These are phyloP conservation scores for Adineta ricciae DNA, from an alignment of 2,888 invertebrate species.

Conservation along the genomic window DNA sequence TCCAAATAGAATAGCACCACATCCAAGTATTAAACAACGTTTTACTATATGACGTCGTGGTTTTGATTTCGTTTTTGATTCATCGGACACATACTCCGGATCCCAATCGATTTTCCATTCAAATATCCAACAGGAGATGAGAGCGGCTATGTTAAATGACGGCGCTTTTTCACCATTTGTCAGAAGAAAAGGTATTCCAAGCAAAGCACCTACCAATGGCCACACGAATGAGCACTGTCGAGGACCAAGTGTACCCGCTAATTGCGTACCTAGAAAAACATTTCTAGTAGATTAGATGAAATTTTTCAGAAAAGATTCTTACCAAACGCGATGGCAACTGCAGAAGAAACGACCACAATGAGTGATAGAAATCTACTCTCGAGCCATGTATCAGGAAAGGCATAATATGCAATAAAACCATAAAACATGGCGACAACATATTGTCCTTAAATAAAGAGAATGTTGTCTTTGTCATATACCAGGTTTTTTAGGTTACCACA, in stretches of 20 bases:
- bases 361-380: slow-evolving; percentile 34
- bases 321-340: slow-evolving; percentile 59
- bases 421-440: background rate
- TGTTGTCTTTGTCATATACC: background rate
- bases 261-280: slow-evolving; percentile 66
- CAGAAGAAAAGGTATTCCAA: slow-evolving; percentile 59
- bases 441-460: slow-evolving; percentile 36
- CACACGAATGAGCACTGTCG: slow-evolving; percentile 65
- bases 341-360: slow-evolving; percentile 51
- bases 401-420: slow-evolving; percentile 29
- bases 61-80: slow-evolving; percentile 56
- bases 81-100: slow-evolving; percentile 38
- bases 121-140: slow-evolving; percentile 53
- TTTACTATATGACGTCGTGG: slow-evolving; percentile 51
- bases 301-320: background rate
- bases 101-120: slow-evolving; percentile 54
- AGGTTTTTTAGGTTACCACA: background rate
- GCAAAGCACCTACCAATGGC: slow-evolving; percentile 63
- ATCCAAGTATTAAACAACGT: slow-evolving; percentile 16
- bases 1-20: slow-evolving; percentile 22
- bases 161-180: slow-evolving; percentile 34
- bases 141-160: slow-evolving; percentile 34
- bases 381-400: slow-evolving; percentile 34
- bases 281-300: too few relatives aligned
- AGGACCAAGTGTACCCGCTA: slow-evolving; percentile 77